phyloP scores from a whole-genome alignment of 64 coral and sea anemone species.

The Stichodactyla mertensii region DNA sequence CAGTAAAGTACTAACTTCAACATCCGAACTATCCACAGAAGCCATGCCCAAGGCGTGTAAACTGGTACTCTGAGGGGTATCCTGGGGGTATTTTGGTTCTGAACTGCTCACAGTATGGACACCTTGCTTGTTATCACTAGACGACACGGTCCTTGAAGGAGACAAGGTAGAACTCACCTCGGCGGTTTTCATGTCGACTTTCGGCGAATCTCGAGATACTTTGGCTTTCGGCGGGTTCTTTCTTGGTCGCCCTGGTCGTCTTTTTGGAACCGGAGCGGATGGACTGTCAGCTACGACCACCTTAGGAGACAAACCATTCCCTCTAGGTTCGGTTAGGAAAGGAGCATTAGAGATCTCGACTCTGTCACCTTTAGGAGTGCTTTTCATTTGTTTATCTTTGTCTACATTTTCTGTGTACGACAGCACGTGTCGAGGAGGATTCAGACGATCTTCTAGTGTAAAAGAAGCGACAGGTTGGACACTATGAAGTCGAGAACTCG shows the following conservation, averaged over 20 bases:
- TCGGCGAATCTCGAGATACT: neutral
- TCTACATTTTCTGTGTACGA: neutral
- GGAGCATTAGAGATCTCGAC: neutral
- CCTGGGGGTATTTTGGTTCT: neutral
- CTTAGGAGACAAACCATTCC: neutral
- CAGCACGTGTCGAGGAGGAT: neutral
- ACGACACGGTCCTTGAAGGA: slow-evolving; percentile 17
- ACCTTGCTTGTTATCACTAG: neutral
- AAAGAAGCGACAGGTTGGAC: too few relatives aligned
- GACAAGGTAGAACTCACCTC: slow-evolving; percentile 32
- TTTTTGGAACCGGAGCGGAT: neutral
- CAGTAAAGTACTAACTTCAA: slow-evolving; percentile 52
- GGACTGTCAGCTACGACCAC: slow-evolving; percentile 20
- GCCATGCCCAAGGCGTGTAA: neutral
- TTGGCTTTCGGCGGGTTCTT: slow-evolving; percentile 15
- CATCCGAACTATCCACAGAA: slow-evolving; percentile 26
- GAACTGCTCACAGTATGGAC: too few relatives aligned
- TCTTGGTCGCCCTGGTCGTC: slow-evolving; percentile 13
- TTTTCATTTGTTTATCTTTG: neutral
- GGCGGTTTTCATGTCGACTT: neutral
- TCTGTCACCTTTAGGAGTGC: neutral
- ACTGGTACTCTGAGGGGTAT: neutral
- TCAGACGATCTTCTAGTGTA: neutral
- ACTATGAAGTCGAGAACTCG: neutral
- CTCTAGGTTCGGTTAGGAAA: neutral